Evolutionary conservation across 2,888 invertebrate species (phyloP), one percentile per base, ranked within the genome.

Genomic region (Labia minor): DNA sequence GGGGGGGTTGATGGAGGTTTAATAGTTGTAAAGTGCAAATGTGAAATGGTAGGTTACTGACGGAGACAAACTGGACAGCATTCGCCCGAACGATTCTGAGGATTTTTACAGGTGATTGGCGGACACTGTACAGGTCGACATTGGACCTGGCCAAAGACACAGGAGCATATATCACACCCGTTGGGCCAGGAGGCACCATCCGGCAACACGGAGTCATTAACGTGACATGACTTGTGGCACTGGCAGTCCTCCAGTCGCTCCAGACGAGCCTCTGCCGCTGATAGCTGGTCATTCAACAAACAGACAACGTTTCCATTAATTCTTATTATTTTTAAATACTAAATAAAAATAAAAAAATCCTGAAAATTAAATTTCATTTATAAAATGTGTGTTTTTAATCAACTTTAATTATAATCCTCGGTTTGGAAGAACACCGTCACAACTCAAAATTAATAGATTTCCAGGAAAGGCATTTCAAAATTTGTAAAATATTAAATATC

Each of bases 1-100:
- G n/a, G n/a, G n/a, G n/a, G n/a, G n/a, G n/a, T n/a, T n/a, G n/a
- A n/a, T n/a, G n/a, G n/a, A n/a, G n/a, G n/a, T n/a, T n/a, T n/a
- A n/a, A n/a, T n/a, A n/a, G n/a, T n/a, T n/a, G n/a, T n/a, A n/a
- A n/a, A n/a, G n/a, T n/a, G n/a, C n/a, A 37, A 68, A 67, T 11
- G 21, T 62, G 26, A 10, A 11, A 62, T 61, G 18, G 61, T 37
- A 37, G 26, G 37, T 49, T 71, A 83, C 90, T 86, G 82, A 92
- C 92, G 89, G 75, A 90, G 83, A 81, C 93, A 94, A 74, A 85
- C 86, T 69, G 90, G 89, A 79, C 93, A 94, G 79, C 92, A 93
- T 77, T 90, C 86, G 71, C 89, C 91, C 71, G 85, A 85, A 74
- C 85, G 84, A 74, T 85, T 80, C 70, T 89, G 86, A 72, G 93